Evolutionary conservation across 2,113 vertebrate species (phyloP).

Genomic region (Pleuronectes platessa): DNA sequence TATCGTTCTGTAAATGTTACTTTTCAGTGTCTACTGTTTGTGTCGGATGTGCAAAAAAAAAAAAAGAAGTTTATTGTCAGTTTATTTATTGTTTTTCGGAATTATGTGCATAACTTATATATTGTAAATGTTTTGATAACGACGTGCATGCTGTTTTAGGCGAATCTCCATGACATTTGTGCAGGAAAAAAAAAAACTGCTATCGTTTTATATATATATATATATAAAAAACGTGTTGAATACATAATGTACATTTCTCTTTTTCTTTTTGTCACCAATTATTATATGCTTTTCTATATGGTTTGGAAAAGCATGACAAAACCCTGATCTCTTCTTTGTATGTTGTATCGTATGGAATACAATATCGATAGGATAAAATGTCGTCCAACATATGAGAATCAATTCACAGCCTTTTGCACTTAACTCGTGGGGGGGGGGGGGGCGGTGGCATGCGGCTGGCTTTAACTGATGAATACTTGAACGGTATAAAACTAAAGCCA

Average conservation of each 20-base stretch:
- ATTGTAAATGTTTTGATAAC: slow-evolving; percentile 89
- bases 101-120: slow-evolving; percentile 85
- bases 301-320: slow-evolving; percentile 79
- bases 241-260: slow-evolving; percentile 73
- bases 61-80: slow-evolving; percentile 82
- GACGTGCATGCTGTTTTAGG: slow-evolving; percentile 87
- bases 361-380: slow-evolving; percentile 56
- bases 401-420: slow-evolving; percentile 71
- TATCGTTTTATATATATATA: slow-evolving; percentile 72
- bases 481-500: slow-evolving; percentile 2
- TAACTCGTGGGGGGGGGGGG: neutral
- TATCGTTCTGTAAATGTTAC: slow-evolving; percentile 88
- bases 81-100: slow-evolving; percentile 90
- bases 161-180: slow-evolving; percentile 73
- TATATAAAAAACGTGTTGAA: slow-evolving; percentile 51
- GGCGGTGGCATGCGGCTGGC: too few species aligned
- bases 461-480: too few species aligned
- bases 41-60: slow-evolving; percentile 84
- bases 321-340: slow-evolving; percentile 67
- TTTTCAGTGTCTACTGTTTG: slow-evolving; percentile 89
- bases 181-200: slow-evolving; percentile 36
- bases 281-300: slow-evolving; percentile 78
- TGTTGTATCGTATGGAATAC: slow-evolving; percentile 51
- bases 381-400: slow-evolving; percentile 27
- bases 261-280: slow-evolving; percentile 60